phyloP scores from a whole-genome alignment of 2,113 vertebrate genomes.

The Pitta sordida region DNA sequence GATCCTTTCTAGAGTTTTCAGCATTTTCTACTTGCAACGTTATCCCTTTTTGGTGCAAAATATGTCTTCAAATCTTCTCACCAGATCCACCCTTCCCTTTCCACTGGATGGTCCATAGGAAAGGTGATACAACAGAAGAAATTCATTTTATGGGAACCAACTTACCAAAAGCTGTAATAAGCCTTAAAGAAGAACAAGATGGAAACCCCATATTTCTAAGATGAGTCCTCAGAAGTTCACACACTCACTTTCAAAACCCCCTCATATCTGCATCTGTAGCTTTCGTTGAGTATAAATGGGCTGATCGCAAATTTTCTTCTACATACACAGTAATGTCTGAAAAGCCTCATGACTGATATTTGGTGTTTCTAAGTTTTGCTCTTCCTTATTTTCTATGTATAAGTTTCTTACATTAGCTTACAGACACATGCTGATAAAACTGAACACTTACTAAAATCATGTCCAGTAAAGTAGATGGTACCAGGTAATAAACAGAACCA shows the following conservation, averaged over 20 bases:
- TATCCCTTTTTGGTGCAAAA: slow-evolving; percentile 29
- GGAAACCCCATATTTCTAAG: slow-evolving; percentile 24
- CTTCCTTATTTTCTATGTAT: neutral
- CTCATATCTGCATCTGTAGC: neutral
- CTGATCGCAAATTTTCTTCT: neutral
- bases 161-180: slow-evolving; percentile 45
- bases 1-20: slow-evolving; percentile 43
- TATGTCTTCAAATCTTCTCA: slow-evolving; percentile 41
- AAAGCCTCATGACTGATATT: neutral
- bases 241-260: neutral
- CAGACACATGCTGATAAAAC: neutral
- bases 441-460: slow-evolving; percentile 16
- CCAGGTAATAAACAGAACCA: neutral
- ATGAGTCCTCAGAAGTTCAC: neutral
- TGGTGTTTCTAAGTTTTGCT: neutral
- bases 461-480: neutral
- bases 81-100: slow-evolving; percentile 63
- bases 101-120: slow-evolving; percentile 62
- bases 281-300: neutral
- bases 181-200: slow-evolving; percentile 26
- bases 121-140: slow-evolving; percentile 45
- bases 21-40: slow-evolving; percentile 42
- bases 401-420: neutral
- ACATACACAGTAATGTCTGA: neutral
- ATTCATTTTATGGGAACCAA: slow-evolving; percentile 45